Percentiles rank a stretch among this genome's conserved stretches.
Conservation (phyloP, 1,140 invertebrate genomes). For the Conus betulinus region DNA sequence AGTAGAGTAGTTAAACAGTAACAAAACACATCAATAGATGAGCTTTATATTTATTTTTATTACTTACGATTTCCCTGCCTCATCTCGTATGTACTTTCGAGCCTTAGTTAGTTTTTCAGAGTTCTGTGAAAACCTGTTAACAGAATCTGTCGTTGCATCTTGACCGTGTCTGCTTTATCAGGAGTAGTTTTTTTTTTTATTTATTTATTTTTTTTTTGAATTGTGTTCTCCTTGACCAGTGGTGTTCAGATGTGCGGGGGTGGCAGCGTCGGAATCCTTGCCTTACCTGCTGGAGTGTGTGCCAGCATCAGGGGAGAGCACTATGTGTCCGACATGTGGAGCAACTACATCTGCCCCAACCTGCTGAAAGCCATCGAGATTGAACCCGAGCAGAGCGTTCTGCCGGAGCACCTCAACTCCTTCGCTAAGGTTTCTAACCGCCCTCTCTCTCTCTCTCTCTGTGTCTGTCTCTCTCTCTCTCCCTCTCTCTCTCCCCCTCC, state of each 20-base stretch:
- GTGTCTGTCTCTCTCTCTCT: too few species aligned
- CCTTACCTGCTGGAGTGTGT: slow-evolving; percentile 95
- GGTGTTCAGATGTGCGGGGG: slow-evolving; percentile 65
- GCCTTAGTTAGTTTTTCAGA: too few species aligned
- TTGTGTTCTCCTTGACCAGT: slow-evolving; percentile 9
- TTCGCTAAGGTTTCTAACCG: slow-evolving; percentile 82
- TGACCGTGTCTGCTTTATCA: not conserved
- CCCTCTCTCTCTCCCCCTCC: too few species aligned
- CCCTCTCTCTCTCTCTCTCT: too few species aligned
- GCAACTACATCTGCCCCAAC: slow-evolving; percentile 90
- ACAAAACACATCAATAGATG: too few species aligned
- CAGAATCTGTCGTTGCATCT: not conserved
- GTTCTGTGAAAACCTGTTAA: not conserved
- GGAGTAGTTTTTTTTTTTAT: too few species aligned
- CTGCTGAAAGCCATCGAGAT: slow-evolving; percentile 93
- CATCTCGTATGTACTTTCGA: too few species aligned
- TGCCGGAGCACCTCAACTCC: slow-evolving; percentile 91
- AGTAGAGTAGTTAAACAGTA: too few species aligned
- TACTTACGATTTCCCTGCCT: too few species aligned
- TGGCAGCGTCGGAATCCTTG: slow-evolving; percentile 93
- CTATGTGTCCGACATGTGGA: slow-evolving; percentile 92
- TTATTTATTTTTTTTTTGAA: too few species aligned
- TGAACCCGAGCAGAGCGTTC: slow-evolving; percentile 95
- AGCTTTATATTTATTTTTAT: too few species aligned
- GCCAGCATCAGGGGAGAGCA: slow-evolving; percentile 86